Base-by-base conservation (phyloP, 2,113 vertebrate genomes). In the Hippocampus guttulatus region DNA sequence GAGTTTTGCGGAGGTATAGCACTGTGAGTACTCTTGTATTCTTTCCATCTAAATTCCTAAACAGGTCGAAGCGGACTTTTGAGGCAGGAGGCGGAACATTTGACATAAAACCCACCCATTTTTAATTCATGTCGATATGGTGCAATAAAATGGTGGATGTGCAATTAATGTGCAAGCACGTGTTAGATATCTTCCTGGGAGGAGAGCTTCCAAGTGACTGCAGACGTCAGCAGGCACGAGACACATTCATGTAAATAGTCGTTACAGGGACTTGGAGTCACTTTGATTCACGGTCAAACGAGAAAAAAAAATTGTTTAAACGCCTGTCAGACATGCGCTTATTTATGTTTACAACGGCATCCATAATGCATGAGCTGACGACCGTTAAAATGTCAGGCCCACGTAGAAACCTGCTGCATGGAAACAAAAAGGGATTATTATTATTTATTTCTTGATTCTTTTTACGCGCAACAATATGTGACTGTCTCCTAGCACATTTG, bases 291-390 rank as follows among this genome's bases (percentile, higher is more conserved):
- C 33, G 62, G 25, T 61, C 58, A 33, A 64, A 43, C 4, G 38
- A 41, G 25, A 27, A 27, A 33, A 38, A 57, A 63, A 21, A 38
- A 38, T 10, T 1, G 33, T 64, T n/a, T 64, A 41, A 64, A 64
- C 40, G 38, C 38, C 21, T 64, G 62, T 64, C 62, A 43, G 21
- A 64, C 62, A 43, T 18, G 21, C 3, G 38, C 21, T 16, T 43
- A 64, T 64, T 64, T 64, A 64, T 64, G 38, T 64, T 64, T n/a
- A 40, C 38, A 38, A 61, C 62, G 11, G 8, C 62, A 64, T 64
- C 62, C 38, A 64, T 64, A 41, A 64, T 64, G 62, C 62, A 64
- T 64, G 20, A 41, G 62, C 20, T n/a, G 62, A 41, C 41, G 62
- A 64, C 33, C 38, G 40, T 64, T 64, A 64, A 64, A 64, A 64